Evolutionary conservation across 1,140 invertebrate genomes (phyloP).

Genomic region (Drosophila sp.): DNA sequence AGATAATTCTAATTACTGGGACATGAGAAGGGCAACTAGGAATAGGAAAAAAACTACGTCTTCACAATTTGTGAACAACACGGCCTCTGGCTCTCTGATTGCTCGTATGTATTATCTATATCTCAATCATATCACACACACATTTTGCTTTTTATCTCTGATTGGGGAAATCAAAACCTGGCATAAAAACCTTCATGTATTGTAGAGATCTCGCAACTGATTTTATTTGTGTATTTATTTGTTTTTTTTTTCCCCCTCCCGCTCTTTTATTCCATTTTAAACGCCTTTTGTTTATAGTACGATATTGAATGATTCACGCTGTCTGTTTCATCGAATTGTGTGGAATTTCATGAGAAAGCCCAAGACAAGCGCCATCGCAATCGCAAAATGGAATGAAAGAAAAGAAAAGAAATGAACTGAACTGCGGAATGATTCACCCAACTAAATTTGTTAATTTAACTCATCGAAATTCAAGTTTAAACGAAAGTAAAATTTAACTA

Average conservation of each 20-base stretch:
- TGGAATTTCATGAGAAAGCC: constrained; percentile 51
- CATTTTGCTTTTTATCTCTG: no score
- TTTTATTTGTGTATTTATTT: no score
- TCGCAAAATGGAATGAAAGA: background rate
- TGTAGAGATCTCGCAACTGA: no score
- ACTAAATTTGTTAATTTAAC: background rate
- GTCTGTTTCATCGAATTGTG: constrained; percentile 46
- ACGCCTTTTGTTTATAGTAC: background rate
- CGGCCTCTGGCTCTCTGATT: background rate
- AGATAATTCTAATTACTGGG: constrained; percentile 6
- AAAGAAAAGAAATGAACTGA: constrained; percentile 7
- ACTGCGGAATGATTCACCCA: constrained; percentile 23
- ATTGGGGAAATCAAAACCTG: no score
- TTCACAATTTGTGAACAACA: background rate
- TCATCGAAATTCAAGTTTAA: background rate
- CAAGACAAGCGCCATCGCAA: background rate
- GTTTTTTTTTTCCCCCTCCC: background rate
- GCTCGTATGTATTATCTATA: background rate
- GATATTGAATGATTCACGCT: constrained; percentile 44
- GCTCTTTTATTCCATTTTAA: background rate
- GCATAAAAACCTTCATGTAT: no score
- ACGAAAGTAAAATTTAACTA: no score
- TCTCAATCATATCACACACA: no score
- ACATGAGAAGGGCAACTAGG: background rate
- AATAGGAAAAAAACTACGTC: background rate